Evolutionary conservation across 2,113 vertebrate species (phyloP).

Genomic region (Calonectris borealis): DNA sequence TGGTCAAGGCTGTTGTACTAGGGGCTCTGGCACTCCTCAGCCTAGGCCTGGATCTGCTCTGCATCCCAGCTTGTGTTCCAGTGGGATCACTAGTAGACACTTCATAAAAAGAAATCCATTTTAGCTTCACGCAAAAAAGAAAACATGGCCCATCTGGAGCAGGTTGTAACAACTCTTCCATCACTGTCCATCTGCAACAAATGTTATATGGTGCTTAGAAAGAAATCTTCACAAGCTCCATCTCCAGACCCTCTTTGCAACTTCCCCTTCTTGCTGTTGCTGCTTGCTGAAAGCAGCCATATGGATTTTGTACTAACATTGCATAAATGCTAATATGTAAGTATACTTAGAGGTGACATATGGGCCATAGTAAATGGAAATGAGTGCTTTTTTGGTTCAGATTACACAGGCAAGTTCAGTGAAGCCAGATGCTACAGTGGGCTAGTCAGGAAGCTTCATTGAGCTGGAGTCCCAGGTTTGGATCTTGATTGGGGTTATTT

Average conservation of each 20-base stretch:
- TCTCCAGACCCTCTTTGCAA: neutral
- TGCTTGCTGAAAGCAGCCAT: conserved; percentile 34
- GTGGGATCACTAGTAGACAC: neutral
- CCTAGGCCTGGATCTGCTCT: neutral
- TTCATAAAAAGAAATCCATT: neutral
- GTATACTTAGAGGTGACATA: conserved; percentile 30
- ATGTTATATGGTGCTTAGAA: neutral
- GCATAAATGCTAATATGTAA: conserved; percentile 8
- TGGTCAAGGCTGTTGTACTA: neutral
- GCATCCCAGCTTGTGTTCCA: neutral
- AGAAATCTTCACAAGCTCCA: neutral
- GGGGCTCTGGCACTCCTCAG: neutral
- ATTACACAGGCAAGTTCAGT: neutral
- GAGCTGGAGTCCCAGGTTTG: neutral
- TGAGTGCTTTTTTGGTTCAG: neutral
- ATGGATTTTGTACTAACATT: conserved; percentile 12
- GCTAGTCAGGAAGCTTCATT: neutral
- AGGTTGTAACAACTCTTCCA: neutral
- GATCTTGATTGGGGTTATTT: neutral
- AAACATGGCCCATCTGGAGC: neutral
- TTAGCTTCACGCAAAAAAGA: neutral
- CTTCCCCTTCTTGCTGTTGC: neutral
- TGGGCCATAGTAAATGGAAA: conserved; percentile 21
- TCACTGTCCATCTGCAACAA: neutral
- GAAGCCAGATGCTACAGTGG: neutral